Evolutionary conservation across 2,888 invertebrate genomes (phyloP), one percentile per base, ranked within the genome.

Genomic region (Lithodes maja): DNA sequence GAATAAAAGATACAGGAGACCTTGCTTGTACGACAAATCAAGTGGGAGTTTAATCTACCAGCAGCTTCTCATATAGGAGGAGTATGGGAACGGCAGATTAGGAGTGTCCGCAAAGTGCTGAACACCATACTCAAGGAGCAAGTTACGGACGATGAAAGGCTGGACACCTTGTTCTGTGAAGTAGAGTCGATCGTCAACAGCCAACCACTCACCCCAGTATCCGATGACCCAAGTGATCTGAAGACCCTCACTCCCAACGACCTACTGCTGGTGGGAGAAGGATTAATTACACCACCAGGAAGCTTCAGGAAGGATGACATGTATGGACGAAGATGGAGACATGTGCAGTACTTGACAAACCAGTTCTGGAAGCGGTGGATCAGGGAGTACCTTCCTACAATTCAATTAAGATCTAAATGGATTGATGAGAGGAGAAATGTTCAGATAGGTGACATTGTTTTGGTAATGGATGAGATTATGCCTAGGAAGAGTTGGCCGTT

Each of bases 301-400:
- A 52, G 7, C 52, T 52, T 3, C 50, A n/a, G 9, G 5, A 52
- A 3, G 49, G 78, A 78, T 3, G 78, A 78, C 1, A n/a, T n/a
- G 9, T 52, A 52, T 52, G 52, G 78, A 5, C 78, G 78, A 52
- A 3, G 78, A 17, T 52, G 78, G 52, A 78, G 52, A 15, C 78
- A 78, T 12, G 78, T 52, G 12, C 52, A 78, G 9, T 49, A 52
- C n/a, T 12, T 78, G 52, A 7, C 78, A 49, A 7, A 78, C 33
- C 78, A 78, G 2, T 78, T 78, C 52, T 52, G 78, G 78, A 74
- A 74, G 74, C 74, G 74, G 3, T 74, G 74, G 74, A 9, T n/a
- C 3, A n/a, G 3, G 3, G 74, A 61, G 61, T 61, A 61, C 61
- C 61, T 61, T 3, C 61, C 61, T 3, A 61, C 5, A 3, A 3